Evolutionary conservation across 1,140 invertebrate species (phyloP).

Genomic region (honey bee (Apis mellifera)): DNA sequence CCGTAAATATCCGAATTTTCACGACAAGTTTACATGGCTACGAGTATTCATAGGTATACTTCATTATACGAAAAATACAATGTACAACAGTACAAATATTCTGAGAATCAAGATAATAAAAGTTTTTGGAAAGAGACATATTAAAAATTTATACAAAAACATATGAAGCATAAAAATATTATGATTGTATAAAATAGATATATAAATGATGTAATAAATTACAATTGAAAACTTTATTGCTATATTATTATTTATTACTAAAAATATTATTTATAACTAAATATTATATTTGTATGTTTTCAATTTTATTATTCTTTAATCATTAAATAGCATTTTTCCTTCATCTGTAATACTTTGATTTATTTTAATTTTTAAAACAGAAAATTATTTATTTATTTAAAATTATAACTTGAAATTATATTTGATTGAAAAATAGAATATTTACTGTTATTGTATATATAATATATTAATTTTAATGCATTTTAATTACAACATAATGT

Average conservation of each 20-base stretch:
- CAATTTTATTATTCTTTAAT: too few species aligned
- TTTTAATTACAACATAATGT: not conserved
- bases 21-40: not conserved
- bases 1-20: slow-evolving; percentile 23
- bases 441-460: not conserved
- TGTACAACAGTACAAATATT: not conserved
- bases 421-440: not conserved
- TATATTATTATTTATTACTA: not conserved
- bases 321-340: too few species aligned
- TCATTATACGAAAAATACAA: too few species aligned
- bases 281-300: too few species aligned
- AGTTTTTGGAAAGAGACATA: not conserved
- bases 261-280: too few species aligned
- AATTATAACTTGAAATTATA: too few species aligned
- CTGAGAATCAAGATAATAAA: not conserved
- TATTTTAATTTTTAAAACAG: too few species aligned
- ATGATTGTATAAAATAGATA: not conserved
- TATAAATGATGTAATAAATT: too few species aligned
- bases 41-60: not conserved
- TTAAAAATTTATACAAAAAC: not conserved
- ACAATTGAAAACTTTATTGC: not conserved
- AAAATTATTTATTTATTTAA: too few species aligned
- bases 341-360: too few species aligned
- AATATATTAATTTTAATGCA: not conserved
- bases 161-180: not conserved